Evolutionary conservation across 2,113 vertebrate genomes (phyloP).

Genomic region (Danio rerio): DNA sequence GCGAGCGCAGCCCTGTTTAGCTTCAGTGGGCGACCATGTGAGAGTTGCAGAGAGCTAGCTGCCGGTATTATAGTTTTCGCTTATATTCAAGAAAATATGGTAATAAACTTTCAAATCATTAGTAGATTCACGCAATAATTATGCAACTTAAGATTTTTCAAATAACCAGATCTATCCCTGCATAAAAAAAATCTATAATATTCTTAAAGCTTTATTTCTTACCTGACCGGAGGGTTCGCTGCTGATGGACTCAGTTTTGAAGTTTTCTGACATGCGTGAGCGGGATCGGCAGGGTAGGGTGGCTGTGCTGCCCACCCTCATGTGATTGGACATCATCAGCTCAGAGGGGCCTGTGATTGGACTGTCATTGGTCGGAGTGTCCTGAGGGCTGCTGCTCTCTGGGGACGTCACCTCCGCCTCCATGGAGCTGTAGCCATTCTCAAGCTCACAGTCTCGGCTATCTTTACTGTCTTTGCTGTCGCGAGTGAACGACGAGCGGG

Average conservation of each 20-base stretch:
- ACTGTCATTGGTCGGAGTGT: conserved; percentile 56
- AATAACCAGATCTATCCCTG: not conserved
- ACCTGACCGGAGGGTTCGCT: conserved; percentile 81
- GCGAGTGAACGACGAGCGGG: conserved; percentile 75
- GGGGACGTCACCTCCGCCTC: conserved; percentile 71
- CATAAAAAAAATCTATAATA: not conserved
- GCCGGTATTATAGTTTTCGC: no score
- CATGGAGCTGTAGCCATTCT: conserved; percentile 61
- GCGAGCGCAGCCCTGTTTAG: no score
- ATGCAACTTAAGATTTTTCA: not conserved
- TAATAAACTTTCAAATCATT: not conserved
- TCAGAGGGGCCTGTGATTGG: conserved; percentile 34
- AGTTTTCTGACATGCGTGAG: conserved; percentile 73
- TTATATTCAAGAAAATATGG: no score
- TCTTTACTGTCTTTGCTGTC: conserved; percentile 72
- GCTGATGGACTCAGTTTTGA: conserved; percentile 73
- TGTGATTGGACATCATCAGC: conserved; percentile 48
- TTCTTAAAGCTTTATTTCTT: conserved; percentile 53
- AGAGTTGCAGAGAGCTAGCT: no score
- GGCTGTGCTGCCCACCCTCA: conserved; percentile 60
- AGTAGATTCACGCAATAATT: not conserved
- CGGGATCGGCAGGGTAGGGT: conserved; percentile 66
- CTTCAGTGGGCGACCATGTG: no score
- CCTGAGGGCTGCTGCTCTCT: conserved; percentile 59
- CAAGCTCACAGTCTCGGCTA: conserved; percentile 50